Percentiles rank a stretch among this genome's conserved stretches.
These are phyloP conservation scores for Eublepharis macularius DNA, from an alignment of 2,113 vertebrate genomes.

Conservation along the genomic window DNA sequence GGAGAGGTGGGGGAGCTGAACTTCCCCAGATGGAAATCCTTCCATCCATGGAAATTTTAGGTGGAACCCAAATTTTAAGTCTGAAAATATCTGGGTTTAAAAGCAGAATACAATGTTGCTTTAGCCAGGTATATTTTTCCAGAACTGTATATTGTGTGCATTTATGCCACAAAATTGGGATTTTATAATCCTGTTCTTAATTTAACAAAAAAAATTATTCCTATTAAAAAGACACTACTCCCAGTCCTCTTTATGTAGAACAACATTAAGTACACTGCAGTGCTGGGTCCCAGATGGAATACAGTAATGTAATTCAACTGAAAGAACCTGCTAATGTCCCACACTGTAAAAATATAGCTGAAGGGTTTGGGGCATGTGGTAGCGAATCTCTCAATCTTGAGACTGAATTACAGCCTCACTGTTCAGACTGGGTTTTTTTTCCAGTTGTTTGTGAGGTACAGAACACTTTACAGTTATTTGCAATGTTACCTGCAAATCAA, in stretches of 20 bases:
- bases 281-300: constrained; percentile 79
- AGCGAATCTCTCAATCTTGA: constrained; percentile 76
- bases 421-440: constrained; percentile 56
- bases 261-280: constrained; percentile 80
- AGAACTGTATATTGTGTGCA: constrained; percentile 44
- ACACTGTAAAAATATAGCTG: constrained; percentile 83
- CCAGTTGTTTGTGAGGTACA: constrained; percentile 42
- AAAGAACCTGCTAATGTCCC: constrained; percentile 80
- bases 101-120: constrained; percentile 27
- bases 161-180: constrained; percentile 51
- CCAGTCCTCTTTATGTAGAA: constrained; percentile 74
- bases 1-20: too few species aligned
- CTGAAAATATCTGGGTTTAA: too few species aligned
- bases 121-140: constrained; percentile 37
- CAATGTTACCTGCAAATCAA: constrained; percentile 58
- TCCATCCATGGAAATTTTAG: too few species aligned
- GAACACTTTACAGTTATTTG: constrained; percentile 44
- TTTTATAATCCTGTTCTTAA: constrained; percentile 65
- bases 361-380: constrained; percentile 76
- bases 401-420: constrained; percentile 75
- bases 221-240: constrained; percentile 77
- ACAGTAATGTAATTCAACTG: constrained; percentile 84
- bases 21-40: too few species aligned
- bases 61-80: too few species aligned
- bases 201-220: constrained; percentile 75